Conservation (phyloP, 2,113 vertebrate genomes). For the Centropristis striata region DNA sequence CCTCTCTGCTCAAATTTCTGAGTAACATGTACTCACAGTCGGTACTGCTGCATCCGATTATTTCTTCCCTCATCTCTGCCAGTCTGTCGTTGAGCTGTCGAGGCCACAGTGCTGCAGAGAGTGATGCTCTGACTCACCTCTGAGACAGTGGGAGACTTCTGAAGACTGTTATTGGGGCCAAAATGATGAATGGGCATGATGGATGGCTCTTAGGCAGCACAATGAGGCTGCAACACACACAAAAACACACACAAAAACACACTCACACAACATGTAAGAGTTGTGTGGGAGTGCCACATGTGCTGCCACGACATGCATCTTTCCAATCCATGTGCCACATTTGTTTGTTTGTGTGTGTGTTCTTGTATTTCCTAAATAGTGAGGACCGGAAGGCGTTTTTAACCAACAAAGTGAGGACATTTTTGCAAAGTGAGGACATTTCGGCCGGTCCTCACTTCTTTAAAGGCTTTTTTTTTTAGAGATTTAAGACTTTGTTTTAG, state of each 20-base stretch:
- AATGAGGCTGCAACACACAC: constrained; percentile 34
- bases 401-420: too few species aligned
- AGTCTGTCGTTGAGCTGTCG: constrained; percentile 25
- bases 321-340: constrained; percentile 42
- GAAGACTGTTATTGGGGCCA: constrained; percentile 39
- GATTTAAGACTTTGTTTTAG: too few species aligned
- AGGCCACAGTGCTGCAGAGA: constrained; percentile 27
- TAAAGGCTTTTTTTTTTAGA: too few species aligned
- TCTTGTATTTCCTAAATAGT: too few species aligned
- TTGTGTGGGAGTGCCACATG: constrained; percentile 46
- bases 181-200: constrained; percentile 54
- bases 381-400: too few species aligned
- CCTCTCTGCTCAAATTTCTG: constrained; percentile 6
- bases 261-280: constrained; percentile 32
- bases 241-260: not conserved
- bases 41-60: not conserved
- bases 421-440: too few species aligned
- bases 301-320: constrained; percentile 28
- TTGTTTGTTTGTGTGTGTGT: too few species aligned
- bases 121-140: constrained; percentile 69
- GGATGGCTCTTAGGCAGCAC: constrained; percentile 53
- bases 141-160: constrained; percentile 49
- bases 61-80: not conserved
- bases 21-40: not conserved
- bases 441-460: too few species aligned